Evolutionary conservation across 2,888 invertebrate genomes (phyloP), one percentile per base, ranked within the genome.

Genomic region (Plebejus melissa): DNA sequence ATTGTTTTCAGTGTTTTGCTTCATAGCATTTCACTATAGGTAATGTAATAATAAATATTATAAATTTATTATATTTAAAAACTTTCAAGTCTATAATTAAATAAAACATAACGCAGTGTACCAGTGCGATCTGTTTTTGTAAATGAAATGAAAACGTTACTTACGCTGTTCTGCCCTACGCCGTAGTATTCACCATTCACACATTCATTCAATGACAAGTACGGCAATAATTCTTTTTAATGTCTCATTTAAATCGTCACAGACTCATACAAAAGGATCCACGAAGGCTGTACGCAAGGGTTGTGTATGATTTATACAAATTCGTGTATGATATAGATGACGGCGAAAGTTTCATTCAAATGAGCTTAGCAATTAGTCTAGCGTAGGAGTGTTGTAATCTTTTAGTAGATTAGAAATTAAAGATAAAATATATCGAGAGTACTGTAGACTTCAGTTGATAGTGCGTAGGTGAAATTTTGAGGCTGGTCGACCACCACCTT

Each of bases 141-240:
- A 32, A 65, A 65, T 54, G 28, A 54, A 54, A 16, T 50, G 4
- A 54, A 72, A 54, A 54, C 11, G 6, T 32, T 5, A 32, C 22
- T 54, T 72, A 72, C 13, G 28, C 46, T 32, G 54, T 7, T 50
- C 69, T 65, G 65, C 80, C 80, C 77, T 81, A 81, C 69, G 74
- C 77, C 81, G 83, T 83, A 80, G 84, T 84, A 88, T 88, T 87
- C 84, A 82, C 89, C 81, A 91, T 92, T 91, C 90, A 90, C 82
- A 76, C 82, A 91, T 92, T 91, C 90, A 90, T 82, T 76, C 82
- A 81, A 82, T 88, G 90, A 90, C 90, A 91, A 85, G 87, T 89
- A 86, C 87, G 87, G 88, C 84, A 85, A 93, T 93, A 88, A 88
- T 86, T 93, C 91, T 91, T 91, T 89, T 87, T 93, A 92, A 91